phyloP scores from a whole-genome alignment of 2,113 vertebrate species.

The Nothobranchius kuhntae region DNA sequence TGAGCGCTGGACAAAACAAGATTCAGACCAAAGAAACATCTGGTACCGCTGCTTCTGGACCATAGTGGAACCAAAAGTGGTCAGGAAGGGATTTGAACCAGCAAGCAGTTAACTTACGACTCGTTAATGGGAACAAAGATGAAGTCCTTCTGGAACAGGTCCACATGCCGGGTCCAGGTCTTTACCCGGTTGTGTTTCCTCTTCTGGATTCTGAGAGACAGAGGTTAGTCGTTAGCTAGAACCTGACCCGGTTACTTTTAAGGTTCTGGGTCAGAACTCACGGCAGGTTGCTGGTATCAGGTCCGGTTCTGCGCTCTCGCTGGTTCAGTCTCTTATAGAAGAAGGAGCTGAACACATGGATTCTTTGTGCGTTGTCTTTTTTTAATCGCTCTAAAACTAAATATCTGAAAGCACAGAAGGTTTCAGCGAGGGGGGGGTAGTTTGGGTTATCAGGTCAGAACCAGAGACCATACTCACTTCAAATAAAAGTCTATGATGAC shows the following conservation, averaged over 20 bases:
- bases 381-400: constrained; percentile 94
- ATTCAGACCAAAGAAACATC: no score
- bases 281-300: constrained; percentile 89
- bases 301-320: constrained; percentile 85
- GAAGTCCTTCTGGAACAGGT: constrained; percentile 98
- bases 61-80: no score
- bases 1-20: constrained; percentile 83
- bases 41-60: no score
- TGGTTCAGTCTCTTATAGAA: constrained; percentile 99
- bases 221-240: neutral
- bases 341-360: constrained; percentile 98
- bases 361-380: constrained; percentile 91
- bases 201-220: constrained; percentile 87
- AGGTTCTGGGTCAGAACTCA: constrained; percentile 72
- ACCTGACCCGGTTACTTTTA: rapidly evolving
- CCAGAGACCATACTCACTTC: constrained; percentile 83
- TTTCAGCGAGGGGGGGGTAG: no score
- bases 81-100: neutral
- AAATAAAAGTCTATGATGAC: constrained; percentile 99
- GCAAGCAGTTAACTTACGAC: constrained; percentile 84
- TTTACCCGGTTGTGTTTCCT: constrained; percentile 94
- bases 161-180: constrained; percentile 97
- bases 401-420: constrained; percentile 78
- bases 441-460: neutral
- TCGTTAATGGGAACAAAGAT: constrained; percentile 99